A percentile compares a stretch with the other conserved stretches of the same genome.
Conservation (phyloP, 2,888 invertebrate genomes). For the Anagyrus pseudococci region DNA sequence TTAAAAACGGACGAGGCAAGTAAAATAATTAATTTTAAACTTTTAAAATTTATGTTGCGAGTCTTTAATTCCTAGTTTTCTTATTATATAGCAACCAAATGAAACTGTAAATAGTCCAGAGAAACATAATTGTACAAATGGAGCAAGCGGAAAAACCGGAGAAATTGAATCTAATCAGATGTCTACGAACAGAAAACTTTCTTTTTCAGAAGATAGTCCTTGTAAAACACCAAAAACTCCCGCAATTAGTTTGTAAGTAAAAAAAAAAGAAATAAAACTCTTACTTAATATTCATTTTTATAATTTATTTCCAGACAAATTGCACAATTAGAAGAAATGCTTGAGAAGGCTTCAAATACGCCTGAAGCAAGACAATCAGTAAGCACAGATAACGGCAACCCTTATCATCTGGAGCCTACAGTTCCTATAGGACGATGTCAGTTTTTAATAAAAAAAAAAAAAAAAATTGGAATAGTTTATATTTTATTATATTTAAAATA, state of each 20-base stretch:
- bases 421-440: constrained; percentile 43
- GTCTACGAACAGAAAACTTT: constrained; percentile 49
- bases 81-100: background rate
- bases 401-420: constrained; percentile 44
- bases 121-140: constrained; percentile 40
- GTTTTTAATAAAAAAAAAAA: background rate
- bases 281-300: background rate
- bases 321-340: constrained; percentile 52
- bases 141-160: constrained; percentile 5
- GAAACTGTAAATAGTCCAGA: background rate
- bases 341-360: constrained; percentile 48
- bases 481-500: background rate
- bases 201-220: constrained; percentile 46
- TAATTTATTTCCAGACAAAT: constrained; percentile 47
- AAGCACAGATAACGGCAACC: constrained; percentile 46
- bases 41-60: too few species aligned
- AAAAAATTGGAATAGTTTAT: background rate
- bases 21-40: constrained; percentile 17
- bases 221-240: constrained; percentile 40
- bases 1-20: constrained; percentile 43
- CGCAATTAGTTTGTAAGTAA: constrained; percentile 40
- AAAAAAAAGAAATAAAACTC: background rate
- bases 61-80: too few species aligned
- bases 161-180: constrained; percentile 19
- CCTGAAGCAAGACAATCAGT: constrained; percentile 51